Evolutionary conservation across 2,888 invertebrate genomes (phyloP).

Genomic region (Trichogramma dendrolimi): DNA sequence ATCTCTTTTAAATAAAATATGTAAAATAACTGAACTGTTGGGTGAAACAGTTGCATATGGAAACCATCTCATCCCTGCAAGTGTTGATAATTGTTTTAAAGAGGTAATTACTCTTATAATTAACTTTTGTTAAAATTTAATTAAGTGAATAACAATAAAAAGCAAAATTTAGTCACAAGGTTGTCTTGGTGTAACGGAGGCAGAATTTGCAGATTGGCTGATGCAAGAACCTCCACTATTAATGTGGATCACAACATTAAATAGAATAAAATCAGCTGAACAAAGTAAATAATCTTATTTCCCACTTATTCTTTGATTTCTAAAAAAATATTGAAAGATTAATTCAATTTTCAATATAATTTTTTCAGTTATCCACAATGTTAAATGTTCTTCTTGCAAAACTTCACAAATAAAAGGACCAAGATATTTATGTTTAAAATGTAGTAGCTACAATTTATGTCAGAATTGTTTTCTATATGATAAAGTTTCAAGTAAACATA

Average conservation of each 20-base stretch:
- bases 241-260: constrained; percentile 64
- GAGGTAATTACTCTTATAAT: constrained; percentile 54
- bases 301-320: not conserved
- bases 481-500: constrained; percentile 60
- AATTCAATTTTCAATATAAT: constrained; percentile 4
- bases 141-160: not conserved
- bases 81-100: constrained; percentile 70
- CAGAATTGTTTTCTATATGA: constrained; percentile 67
- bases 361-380: constrained; percentile 56
- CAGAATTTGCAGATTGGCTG: constrained; percentile 69
- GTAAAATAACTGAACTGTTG: constrained; percentile 60
- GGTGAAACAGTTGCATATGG: constrained; percentile 64
- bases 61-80: constrained; percentile 60
- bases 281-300: constrained; percentile 47
- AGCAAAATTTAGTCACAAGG: constrained; percentile 61
- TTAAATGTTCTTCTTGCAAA: constrained; percentile 62
- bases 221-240: constrained; percentile 60
- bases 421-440: constrained; percentile 64
- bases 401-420: constrained; percentile 58
- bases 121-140: constrained; percentile 8
- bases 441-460: constrained; percentile 64
- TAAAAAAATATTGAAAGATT: constrained; percentile 2
- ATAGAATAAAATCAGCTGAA: constrained; percentile 61
- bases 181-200: constrained; percentile 65
- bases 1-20: constrained; percentile 61